Evolutionary conservation across 2,113 vertebrate species (phyloP).

Genomic region (Psilopsiagon aymara): DNA sequence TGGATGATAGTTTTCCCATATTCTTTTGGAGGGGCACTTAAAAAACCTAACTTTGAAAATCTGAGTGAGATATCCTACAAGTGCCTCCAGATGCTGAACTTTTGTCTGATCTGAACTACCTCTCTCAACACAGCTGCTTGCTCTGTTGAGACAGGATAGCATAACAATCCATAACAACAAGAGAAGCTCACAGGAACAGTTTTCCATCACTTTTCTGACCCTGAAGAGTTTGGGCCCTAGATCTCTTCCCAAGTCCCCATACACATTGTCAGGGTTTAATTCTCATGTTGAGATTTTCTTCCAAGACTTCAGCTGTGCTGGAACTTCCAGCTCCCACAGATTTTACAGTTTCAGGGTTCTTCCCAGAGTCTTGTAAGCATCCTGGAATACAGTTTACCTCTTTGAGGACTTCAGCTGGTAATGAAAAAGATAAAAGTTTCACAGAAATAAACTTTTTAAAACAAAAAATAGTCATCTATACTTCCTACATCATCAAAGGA

Average conservation of each 20-base stretch:
- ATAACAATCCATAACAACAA: not conserved
- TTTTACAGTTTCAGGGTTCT: not conserved
- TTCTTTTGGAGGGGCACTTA: not conserved
- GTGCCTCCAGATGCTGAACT: not conserved
- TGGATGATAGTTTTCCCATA: not conserved
- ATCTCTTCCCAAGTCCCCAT: not conserved
- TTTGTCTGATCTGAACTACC: not conserved
- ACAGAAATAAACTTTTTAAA: not conserved
- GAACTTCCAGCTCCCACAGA: not conserved
- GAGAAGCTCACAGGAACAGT: not conserved
- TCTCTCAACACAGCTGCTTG: not conserved
- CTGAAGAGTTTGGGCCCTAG: not conserved
- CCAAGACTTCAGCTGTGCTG: not conserved
- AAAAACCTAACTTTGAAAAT: not conserved
- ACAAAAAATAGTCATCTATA: not conserved
- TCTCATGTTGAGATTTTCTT: not conserved
- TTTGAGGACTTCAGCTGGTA: not conserved
- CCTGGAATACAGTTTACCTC: not conserved
- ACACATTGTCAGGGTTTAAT: not conserved
- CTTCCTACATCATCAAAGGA: not conserved
- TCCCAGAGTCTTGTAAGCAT: not conserved
- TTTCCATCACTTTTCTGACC: not conserved
- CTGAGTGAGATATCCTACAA: not conserved
- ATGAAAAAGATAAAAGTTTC: not conserved
- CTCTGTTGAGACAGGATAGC: not conserved